phyloP scores from a whole-genome alignment of 2,888 invertebrate genomes.

The Oxyteleia sp. region DNA sequence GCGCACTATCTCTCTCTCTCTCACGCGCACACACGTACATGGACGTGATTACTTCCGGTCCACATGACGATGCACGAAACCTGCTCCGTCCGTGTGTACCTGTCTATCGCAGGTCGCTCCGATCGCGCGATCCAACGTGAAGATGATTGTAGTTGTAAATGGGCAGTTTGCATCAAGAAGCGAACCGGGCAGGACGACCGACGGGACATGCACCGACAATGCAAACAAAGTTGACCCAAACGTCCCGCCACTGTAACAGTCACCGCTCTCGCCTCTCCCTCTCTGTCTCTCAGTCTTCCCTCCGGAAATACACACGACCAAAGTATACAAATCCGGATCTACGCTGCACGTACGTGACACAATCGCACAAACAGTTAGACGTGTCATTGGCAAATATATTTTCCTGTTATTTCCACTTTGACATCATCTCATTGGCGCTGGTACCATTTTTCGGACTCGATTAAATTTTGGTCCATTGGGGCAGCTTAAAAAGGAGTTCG shows the following conservation, averaged over 20 bases:
- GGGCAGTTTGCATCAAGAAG: constrained; percentile 87
- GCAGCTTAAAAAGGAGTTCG: too few relatives aligned
- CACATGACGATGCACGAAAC: constrained; percentile 60
- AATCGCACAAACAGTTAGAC: constrained; percentile 42
- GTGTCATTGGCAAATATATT: constrained; percentile 33
- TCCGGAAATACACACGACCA: constrained; percentile 76
- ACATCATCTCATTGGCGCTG: too few relatives aligned
- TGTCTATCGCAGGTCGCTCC: constrained; percentile 53
- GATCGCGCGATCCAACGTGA: constrained; percentile 82
- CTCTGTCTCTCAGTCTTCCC: constrained; percentile 32
- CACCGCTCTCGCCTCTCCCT: constrained; percentile 57
- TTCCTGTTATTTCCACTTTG: too few relatives aligned
- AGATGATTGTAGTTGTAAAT: constrained; percentile 87
- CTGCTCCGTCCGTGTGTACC: constrained; percentile 22
- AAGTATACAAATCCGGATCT: constrained; percentile 82
- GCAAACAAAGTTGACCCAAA: constrained; percentile 86
- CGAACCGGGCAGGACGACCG: constrained; percentile 72
- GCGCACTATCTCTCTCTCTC: too few relatives aligned
- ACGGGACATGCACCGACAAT: constrained; percentile 84
- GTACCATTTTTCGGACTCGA: neutral
- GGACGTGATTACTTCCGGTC: constrained; percentile 68
- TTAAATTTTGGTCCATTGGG: too few relatives aligned
- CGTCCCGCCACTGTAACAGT: constrained; percentile 78
- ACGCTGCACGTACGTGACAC: constrained; percentile 39
- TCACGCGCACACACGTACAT: constrained; percentile 30